Conservation (phyloP, 2,888 invertebrate genomes). For the Coelogynopora nodosa region DNA sequence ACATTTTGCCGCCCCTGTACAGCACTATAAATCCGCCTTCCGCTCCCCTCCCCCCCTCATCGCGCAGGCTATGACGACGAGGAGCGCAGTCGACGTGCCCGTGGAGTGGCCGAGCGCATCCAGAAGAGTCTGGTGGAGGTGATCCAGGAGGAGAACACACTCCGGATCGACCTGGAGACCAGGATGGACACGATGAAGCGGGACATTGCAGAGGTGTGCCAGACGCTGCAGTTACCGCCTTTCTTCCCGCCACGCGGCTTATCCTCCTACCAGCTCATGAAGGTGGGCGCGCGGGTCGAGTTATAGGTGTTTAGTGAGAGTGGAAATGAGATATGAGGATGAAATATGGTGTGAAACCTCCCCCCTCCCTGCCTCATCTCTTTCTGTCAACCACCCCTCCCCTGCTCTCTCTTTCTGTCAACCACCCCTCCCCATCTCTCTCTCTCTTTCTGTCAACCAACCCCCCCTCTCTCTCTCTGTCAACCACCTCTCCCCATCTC, state of each 20-base stretch:
- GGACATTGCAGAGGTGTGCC: constrained; percentile 40
- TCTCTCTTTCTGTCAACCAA: no score
- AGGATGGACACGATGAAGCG: constrained; percentile 42
- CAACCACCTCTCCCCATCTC: no score
- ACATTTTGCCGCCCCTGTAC: no score
- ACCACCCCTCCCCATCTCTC: no score
- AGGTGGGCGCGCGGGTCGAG: no score
- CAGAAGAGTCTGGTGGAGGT: constrained; percentile 36
- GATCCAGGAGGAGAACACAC: constrained; percentile 39
- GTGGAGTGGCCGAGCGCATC: constrained; percentile 19
- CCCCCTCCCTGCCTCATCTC: not conserved
- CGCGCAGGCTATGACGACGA: constrained; percentile 43
- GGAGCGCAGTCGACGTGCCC: constrained; percentile 22
- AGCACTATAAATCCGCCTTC: no score
- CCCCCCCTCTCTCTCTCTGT: not conserved
- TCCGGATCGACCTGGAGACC: constrained; percentile 42
- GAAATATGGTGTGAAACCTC: no score
- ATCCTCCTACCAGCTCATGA: constrained; percentile 35
- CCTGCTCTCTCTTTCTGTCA: no score
- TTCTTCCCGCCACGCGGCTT: constrained; percentile 45
- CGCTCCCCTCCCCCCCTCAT: no score
- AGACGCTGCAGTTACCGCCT: constrained; percentile 38
- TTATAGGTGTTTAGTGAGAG: no score
- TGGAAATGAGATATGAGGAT: no score
- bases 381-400: no score